Percentiles rank a stretch among this genome's conserved stretches.
phyloP scores from a whole-genome alignment of 2,113 vertebrate species.

The Chitala chitala region DNA sequence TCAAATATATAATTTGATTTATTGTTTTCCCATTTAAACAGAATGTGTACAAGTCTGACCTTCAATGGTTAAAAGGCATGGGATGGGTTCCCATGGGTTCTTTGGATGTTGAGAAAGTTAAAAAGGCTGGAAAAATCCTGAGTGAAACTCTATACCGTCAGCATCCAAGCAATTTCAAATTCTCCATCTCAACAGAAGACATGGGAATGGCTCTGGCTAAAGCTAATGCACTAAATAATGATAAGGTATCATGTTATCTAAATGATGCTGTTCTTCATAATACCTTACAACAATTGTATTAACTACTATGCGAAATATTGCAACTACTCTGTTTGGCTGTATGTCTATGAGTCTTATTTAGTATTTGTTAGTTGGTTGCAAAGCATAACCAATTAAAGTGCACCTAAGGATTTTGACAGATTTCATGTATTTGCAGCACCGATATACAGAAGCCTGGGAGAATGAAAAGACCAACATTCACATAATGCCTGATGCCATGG shows the following conservation, averaged over 20 bases:
- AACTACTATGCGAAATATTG: too few species aligned
- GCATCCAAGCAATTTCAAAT: slow-evolving; percentile 66
- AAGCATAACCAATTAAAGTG: neutral
- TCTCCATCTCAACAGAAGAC: slow-evolving; percentile 65
- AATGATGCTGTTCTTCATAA: too few species aligned
- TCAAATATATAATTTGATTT: too few species aligned
- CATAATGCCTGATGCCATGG: slow-evolving; percentile 89
- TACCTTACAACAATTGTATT: too few species aligned
- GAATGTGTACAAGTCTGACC: slow-evolving; percentile 82
- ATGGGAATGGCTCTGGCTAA: slow-evolving; percentile 69
- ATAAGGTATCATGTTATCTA: too few species aligned
- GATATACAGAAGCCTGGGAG: slow-evolving; percentile 83
- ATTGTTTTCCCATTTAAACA: slow-evolving; percentile 38
- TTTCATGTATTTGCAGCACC: slow-evolving; percentile 54
- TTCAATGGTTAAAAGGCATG: slow-evolving; percentile 69
- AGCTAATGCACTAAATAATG: slow-evolving; percentile 69
- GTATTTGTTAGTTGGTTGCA: neutral
- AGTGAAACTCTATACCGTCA: slow-evolving; percentile 75
- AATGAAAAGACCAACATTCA: slow-evolving; percentile 82
- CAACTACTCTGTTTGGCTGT: too few species aligned
- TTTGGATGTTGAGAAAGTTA: slow-evolving; percentile 69
- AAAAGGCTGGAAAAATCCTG: slow-evolving; percentile 70
- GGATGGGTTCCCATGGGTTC: slow-evolving; percentile 81
- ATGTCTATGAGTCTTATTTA: too few species aligned
- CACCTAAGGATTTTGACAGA: neutral